Evolutionary conservation across 1,140 invertebrate genomes (phyloP), one percentile per base, ranked within the genome.

Genomic region (Chlorops oryzae): DNA sequence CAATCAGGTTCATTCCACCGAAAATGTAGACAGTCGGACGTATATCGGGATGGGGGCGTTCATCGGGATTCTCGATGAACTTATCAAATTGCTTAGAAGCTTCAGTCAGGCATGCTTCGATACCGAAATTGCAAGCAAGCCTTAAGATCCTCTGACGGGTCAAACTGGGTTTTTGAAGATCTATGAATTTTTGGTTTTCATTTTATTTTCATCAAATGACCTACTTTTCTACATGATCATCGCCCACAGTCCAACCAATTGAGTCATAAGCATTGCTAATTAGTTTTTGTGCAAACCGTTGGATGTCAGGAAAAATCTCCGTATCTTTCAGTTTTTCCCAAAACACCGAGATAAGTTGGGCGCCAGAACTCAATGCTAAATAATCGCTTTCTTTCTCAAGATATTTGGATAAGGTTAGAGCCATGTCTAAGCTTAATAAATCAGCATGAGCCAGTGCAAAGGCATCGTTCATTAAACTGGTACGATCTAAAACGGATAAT

Each of bases 381-480:
- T 79, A 81, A 34, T 84, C 78, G 12, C 65, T 72, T 67, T 90
- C 88, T 12, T 75, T 65, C 0, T 52, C 52, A 38, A 90, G 70
- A 60, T 87, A 87, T 15, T 69, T 72, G 0, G 79, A 81, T 21
- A 88, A 72, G 39, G 83, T 73, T 47, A 90, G 65, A 0, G 85
- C 80, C 10, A 81, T 61, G 0, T 67, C 59, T 58, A 88, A 90
- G n/a, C 78, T 64, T 1, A 88, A 54, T 12, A 78, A 58, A 1
- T 74, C 73, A 1, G 83, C 81, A 47, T 82, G 75, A 0, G 88
- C 88, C 21, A 96, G 73, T 59, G 83, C 85, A 61, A 92, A 89
- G 1, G 81, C 80, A 69, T 96, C 91, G 57, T 93, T 84, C 3
- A 95, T 61, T 13, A 94, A 73, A 72, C 90, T 83, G 0, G 85